Conservation (phyloP, 2,113 vertebrate genomes). For the Gymnocephalus cernua region DNA sequence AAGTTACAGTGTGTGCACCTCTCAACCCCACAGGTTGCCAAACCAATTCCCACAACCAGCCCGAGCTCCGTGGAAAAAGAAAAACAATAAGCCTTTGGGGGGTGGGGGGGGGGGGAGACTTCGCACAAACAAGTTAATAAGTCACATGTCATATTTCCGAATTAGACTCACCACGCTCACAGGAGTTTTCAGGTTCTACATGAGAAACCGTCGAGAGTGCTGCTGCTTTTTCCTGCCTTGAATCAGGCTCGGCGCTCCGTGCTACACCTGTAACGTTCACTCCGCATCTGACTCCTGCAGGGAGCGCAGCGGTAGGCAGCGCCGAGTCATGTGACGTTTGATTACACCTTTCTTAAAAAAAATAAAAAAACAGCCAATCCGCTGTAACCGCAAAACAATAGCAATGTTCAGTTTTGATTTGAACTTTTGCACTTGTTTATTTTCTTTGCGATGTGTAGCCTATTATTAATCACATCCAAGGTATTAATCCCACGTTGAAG, state of each 20-base stretch:
- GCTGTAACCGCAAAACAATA: not conserved
- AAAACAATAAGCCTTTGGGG: not conserved
- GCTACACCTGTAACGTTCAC: constrained; percentile 70
- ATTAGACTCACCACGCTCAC: constrained; percentile 62
- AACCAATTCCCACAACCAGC: constrained; percentile 33
- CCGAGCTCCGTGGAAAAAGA: constrained; percentile 18
- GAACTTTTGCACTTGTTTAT: not conserved
- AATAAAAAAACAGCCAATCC: constrained; percentile 11
- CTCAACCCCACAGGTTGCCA: constrained; percentile 14
- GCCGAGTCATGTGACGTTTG: constrained; percentile 61
- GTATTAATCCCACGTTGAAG: not conserved
- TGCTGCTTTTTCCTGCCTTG: not conserved
- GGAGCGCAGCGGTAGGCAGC: constrained; percentile 30
- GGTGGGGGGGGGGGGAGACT: not conserved
- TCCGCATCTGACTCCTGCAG: constrained; percentile 47
- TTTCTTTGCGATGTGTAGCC: not conserved
- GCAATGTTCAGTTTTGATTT: too few species aligned
- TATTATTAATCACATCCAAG: not conserved
- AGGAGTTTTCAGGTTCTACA: not conserved
- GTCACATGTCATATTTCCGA: not conserved
- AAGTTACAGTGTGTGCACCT: constrained; percentile 40
- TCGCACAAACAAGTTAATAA: constrained; percentile 31
- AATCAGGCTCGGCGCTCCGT: not conserved
- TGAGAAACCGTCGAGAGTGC: not conserved
- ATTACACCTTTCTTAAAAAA: constrained; percentile 38